Conservation (phyloP, 1,140 invertebrate species). For the Halesus radiatus region DNA sequence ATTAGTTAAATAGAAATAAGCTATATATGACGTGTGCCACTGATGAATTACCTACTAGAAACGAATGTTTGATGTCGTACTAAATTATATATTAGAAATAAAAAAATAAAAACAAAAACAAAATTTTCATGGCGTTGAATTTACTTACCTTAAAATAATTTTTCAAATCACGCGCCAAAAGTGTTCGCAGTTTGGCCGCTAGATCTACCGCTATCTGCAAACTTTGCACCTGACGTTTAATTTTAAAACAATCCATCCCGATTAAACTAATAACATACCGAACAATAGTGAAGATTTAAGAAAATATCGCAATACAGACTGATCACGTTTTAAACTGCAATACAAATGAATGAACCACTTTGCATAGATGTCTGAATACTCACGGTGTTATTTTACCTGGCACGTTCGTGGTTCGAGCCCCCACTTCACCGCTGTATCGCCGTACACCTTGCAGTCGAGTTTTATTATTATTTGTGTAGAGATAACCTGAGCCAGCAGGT, state of each 20-base stretch:
- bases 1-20: neutral
- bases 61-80: too few species aligned
- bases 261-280: neutral
- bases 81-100: too few species aligned
- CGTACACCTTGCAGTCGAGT: neutral
- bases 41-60: too few species aligned
- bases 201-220: neutral
- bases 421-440: neutral
- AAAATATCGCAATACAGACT: too few species aligned
- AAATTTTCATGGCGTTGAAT: too few species aligned
- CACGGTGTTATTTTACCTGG: neutral
- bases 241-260: slow-evolving; percentile 5
- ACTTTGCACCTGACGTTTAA: slow-evolving; percentile 29
- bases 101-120: too few species aligned
- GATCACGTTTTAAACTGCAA: too few species aligned
- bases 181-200: slow-evolving; percentile 11
- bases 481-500: slow-evolving; percentile 3
- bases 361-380: neutral
- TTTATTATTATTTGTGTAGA: slow-evolving; percentile 27
- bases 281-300: too few species aligned
- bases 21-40: too few species aligned
- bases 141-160: too few species aligned
- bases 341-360: too few species aligned
- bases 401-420: neutral
- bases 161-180: neutral